Conservation (phyloP, 2,888 invertebrate species). For the Dione juno region DNA sequence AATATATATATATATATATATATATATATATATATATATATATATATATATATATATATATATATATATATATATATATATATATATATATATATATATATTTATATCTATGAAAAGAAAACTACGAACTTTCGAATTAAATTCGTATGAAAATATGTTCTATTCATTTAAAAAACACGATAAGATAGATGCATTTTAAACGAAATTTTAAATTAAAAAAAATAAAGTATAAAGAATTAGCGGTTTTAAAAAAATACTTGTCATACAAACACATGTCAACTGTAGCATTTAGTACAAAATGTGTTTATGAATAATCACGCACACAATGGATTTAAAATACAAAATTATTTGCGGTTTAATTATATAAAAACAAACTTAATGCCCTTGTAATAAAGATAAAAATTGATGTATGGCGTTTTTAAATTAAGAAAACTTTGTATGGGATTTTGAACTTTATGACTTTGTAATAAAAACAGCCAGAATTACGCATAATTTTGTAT, state of each 20-base stretch:
- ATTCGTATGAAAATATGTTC: too few relatives aligned
- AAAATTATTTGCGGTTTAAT: slow-evolving; percentile 16
- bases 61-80: too few relatives aligned
- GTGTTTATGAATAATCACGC: slow-evolving; percentile 44
- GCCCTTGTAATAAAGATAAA: neutral
- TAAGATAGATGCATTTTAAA: neutral
- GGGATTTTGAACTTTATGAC: slow-evolving; percentile 24
- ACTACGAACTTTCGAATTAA: too few relatives aligned
- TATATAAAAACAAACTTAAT: slow-evolving; percentile 27
- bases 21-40: too few relatives aligned
- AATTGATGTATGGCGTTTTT: neutral
- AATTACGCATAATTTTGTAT: slow-evolving; percentile 20
- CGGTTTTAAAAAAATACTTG: slow-evolving; percentile 35
- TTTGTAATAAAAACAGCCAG: slow-evolving; percentile 10
- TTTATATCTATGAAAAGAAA: too few relatives aligned
- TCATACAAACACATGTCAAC: slow-evolving; percentile 40
- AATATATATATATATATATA: too few relatives aligned
- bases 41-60: too few relatives aligned
- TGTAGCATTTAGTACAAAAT: slow-evolving; percentile 40
- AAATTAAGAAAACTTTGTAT: neutral
- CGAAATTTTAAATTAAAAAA: too few relatives aligned
- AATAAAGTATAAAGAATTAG: neutral
- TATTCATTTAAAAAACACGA: too few relatives aligned
- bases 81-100: too few relatives aligned
- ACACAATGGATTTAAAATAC: slow-evolving; percentile 46